These are phyloP conservation scores for Colius striatus DNA, from an alignment of 2,113 vertebrate species.

Conservation along the genomic window DNA sequence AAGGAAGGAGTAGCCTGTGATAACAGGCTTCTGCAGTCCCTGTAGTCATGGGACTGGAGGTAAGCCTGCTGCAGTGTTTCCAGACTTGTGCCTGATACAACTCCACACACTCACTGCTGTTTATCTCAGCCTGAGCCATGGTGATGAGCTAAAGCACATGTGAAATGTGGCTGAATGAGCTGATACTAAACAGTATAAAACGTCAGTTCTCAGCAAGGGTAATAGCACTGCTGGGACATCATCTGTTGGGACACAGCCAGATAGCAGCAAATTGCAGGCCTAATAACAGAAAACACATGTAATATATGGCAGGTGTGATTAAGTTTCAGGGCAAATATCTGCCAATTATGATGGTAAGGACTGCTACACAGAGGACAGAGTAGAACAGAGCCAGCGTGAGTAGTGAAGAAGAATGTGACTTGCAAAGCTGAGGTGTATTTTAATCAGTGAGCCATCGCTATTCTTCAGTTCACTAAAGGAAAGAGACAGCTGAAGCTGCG, in stretches of 20 bases:
- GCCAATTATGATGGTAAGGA: not conserved
- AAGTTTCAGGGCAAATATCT: not conserved
- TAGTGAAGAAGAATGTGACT: not conserved
- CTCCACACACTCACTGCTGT: not conserved
- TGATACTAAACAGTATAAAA: not conserved
- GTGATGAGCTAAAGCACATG: not conserved
- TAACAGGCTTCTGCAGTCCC: not conserved
- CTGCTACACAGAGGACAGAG: not conserved
- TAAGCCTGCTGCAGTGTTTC: not conserved
- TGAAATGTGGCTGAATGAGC: not conserved
- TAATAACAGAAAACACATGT: not conserved
- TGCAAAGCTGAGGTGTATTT: not conserved
- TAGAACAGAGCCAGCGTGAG: not conserved
- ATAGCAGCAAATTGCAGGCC: constrained; percentile 2
- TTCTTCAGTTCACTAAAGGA: not conserved
- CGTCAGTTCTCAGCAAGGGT: not conserved
- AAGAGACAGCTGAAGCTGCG: not conserved
- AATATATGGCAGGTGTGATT: not conserved
- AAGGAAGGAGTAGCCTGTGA: not conserved
- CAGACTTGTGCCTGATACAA: not conserved
- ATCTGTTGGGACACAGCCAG: constrained; percentile 18
- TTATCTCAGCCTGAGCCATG: not conserved
- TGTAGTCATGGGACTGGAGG: not conserved
- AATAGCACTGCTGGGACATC: not conserved
- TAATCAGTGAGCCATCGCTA: not conserved